Conservation (phyloP, 2,113 vertebrate species). For the Antidorcas marsupialis region DNA sequence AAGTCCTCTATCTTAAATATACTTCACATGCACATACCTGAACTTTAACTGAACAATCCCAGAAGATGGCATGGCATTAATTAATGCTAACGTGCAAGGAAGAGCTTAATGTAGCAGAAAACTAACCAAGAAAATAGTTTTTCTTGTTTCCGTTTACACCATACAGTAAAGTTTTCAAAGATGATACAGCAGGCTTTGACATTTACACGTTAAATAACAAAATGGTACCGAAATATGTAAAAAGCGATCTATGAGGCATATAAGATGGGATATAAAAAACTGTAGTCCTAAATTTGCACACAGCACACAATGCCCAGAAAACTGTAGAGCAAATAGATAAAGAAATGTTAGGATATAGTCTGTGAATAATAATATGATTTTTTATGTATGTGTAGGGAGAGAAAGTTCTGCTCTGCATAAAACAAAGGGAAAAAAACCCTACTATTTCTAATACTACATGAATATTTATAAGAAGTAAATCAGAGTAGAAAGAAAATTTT, state of each 20-base stretch:
- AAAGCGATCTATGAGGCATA: not conserved
- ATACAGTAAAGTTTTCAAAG: not conserved
- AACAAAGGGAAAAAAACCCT: not conserved
- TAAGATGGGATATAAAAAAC: not conserved
- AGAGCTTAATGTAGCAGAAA: not conserved
- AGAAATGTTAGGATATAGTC: not conserved
- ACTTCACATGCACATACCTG: not conserved
- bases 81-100: not conserved
- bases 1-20: not conserved
- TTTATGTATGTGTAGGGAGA: not conserved
- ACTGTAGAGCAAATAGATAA: not conserved
- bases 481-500: not conserved
- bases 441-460: not conserved
- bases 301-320: not conserved
- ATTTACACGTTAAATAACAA: not conserved
- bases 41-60: not conserved
- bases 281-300: accelerated
- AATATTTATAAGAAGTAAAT: not conserved
- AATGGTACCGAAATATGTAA: not conserved
- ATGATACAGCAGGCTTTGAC: not conserved
- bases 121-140: not conserved
- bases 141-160: not conserved
- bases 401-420: not conserved
- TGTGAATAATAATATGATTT: not conserved
- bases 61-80: not conserved